These are phyloP conservation scores for Sitodiplosis mosellana DNA, from an alignment of 1,140 invertebrate genomes.

Conservation along the genomic window DNA sequence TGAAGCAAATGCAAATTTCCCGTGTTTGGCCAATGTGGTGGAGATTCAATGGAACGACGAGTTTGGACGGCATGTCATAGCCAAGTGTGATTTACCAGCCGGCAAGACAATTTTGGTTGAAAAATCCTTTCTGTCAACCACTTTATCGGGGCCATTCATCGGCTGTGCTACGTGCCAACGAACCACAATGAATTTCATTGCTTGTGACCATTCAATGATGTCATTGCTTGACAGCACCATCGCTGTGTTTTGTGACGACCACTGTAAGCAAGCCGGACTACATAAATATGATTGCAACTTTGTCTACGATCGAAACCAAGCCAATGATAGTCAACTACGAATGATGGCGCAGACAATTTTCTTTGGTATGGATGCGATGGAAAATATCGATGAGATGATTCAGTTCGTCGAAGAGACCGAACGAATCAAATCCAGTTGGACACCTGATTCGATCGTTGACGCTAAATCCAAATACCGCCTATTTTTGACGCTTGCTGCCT, in stretches of 20 bases:
- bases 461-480: neutral
- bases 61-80: conserved; percentile 1
- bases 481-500: neutral
- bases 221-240: too few species aligned
- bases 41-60: neutral
- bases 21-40: neutral
- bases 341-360: too few species aligned
- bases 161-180: conserved; percentile 16
- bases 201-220: conserved; percentile 43
- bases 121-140: neutral
- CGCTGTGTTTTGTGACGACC: conserved; percentile 51
- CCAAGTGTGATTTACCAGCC: neutral
- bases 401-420: conserved; percentile 2
- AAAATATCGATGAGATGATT: too few species aligned
- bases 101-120: conserved; percentile 1
- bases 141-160: neutral
- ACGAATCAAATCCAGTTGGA: conserved; percentile 27
- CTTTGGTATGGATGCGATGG: too few species aligned
- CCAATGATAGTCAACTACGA: too few species aligned
- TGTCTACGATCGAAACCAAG: conserved; percentile 32
- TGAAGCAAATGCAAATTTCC: neutral
- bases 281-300: conserved; percentile 42
- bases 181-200: conserved; percentile 38
- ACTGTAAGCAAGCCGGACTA: conserved; percentile 39
- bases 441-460: conserved; percentile 18